phyloP scores from a whole-genome alignment of 2,797 vertebrate species.

The Platalea minor region DNA sequence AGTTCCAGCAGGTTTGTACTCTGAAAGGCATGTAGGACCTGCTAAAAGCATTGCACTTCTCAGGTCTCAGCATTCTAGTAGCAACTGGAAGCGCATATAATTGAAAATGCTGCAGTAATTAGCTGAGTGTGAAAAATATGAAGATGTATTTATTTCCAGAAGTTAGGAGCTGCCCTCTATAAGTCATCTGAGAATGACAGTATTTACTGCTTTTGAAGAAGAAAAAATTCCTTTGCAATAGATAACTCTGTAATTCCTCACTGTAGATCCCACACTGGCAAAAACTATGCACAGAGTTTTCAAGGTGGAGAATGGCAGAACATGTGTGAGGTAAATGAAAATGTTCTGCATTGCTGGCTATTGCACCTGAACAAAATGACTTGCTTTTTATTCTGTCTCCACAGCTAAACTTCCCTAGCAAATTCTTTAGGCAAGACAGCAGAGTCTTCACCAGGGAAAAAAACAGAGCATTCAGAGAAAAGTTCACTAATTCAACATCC shows the following conservation, averaged over 20 bases:
- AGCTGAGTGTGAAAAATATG: background rate
- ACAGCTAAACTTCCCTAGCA: background rate
- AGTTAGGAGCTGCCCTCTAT: background rate
- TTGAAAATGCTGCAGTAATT: background rate
- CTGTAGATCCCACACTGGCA: background rate
- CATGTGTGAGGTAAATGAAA: background rate
- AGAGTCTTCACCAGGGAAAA: background rate
- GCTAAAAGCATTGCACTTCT: slow-evolving; percentile 33
- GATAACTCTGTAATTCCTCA: background rate
- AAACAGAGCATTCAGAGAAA: background rate
- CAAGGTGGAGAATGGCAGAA: background rate
- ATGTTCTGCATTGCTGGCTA: background rate
- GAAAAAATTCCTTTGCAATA: background rate
- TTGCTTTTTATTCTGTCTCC: background rate
- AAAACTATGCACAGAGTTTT: background rate
- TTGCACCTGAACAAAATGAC: background rate
- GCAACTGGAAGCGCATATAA: background rate
- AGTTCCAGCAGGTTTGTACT: background rate
- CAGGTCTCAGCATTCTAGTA: background rate
- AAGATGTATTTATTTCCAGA: background rate
- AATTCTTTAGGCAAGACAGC: background rate
- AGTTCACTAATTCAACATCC: background rate
- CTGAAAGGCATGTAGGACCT: background rate
- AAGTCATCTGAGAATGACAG: background rate
- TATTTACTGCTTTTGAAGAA: background rate